Conservation (phyloP, 2,113 vertebrate genomes). For the Cricetomys ansorgei region DNA sequence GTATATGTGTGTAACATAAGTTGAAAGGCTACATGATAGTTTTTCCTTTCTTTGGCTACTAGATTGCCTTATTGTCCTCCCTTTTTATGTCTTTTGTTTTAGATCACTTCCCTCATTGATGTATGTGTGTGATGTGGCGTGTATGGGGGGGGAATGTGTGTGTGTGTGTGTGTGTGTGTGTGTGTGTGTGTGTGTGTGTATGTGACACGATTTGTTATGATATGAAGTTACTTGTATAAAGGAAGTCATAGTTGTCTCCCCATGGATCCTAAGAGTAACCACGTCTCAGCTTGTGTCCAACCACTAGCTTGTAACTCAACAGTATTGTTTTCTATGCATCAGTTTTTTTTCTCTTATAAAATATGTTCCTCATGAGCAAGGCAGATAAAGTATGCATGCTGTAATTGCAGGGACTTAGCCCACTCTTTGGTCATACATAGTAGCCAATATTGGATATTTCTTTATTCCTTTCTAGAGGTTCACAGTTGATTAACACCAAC, state of each 20-base stretch:
- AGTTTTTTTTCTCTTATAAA: constrained; percentile 32
- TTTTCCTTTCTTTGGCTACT: background rate
- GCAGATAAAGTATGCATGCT: background rate
- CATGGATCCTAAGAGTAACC: background rate
- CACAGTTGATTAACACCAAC: background rate
- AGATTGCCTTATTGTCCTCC: background rate
- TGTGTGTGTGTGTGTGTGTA: no score
- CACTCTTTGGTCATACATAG: background rate
- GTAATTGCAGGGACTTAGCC: background rate
- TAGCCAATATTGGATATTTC: background rate
- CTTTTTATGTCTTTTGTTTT: background rate
- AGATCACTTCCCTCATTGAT: background rate
- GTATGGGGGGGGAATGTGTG: no score
- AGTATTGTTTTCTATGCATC: background rate
- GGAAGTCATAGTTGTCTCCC: background rate
- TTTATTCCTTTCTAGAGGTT: background rate
- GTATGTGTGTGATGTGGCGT: background rate
- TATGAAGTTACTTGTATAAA: background rate
- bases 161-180: no score
- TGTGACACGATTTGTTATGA: background rate
- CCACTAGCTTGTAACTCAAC: background rate
- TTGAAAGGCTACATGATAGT: background rate
- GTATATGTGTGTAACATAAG: background rate
- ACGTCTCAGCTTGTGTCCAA: background rate
- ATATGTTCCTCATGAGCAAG: background rate